phyloP scores from a whole-genome alignment of 2,113 vertebrate species.

The Cyprinodon variegatus region DNA sequence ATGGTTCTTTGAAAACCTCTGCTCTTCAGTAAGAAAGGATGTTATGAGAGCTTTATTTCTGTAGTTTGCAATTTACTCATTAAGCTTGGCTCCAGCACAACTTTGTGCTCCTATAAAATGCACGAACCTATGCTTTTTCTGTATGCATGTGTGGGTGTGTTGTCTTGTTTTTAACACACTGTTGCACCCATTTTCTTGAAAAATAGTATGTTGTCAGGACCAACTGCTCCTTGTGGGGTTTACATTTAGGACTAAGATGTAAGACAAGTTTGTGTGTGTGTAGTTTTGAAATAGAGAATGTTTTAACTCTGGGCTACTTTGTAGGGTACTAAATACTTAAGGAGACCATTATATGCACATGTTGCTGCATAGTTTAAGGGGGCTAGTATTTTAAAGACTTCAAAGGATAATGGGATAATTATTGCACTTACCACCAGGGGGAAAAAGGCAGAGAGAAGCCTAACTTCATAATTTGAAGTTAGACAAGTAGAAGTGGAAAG shows the following conservation, averaged over 20 bases:
- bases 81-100: slow-evolving; percentile 28
- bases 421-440: slow-evolving; percentile 70
- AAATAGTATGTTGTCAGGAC: too few species aligned
- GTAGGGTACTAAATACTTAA: slow-evolving; percentile 55
- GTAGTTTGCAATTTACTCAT: slow-evolving; percentile 23
- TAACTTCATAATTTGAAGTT: slow-evolving; percentile 24
- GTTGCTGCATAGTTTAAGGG: slow-evolving; percentile 57
- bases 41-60: slow-evolving; percentile 37
- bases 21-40: slow-evolving; percentile 30
- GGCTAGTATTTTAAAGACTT: slow-evolving; percentile 62
- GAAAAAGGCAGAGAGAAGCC: slow-evolving; percentile 41
- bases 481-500: slow-evolving; percentile 18
- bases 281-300: slow-evolving; percentile 52
- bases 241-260: too few species aligned
- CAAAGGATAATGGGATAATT: slow-evolving; percentile 77
- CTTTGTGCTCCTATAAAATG: slow-evolving; percentile 38
- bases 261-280: not conserved
- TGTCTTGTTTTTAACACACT: too few species aligned
- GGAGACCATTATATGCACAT: slow-evolving; percentile 51
- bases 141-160: slow-evolving; percentile 22
- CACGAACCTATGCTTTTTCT: slow-evolving; percentile 8
- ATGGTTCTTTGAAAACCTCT: not conserved
- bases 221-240: too few species aligned
- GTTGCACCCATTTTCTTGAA: too few species aligned
- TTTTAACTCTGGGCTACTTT: slow-evolving; percentile 59